Evolutionary conservation across 2,113 vertebrate species (phyloP).

Genomic region (Crotalus helleri): DNA sequence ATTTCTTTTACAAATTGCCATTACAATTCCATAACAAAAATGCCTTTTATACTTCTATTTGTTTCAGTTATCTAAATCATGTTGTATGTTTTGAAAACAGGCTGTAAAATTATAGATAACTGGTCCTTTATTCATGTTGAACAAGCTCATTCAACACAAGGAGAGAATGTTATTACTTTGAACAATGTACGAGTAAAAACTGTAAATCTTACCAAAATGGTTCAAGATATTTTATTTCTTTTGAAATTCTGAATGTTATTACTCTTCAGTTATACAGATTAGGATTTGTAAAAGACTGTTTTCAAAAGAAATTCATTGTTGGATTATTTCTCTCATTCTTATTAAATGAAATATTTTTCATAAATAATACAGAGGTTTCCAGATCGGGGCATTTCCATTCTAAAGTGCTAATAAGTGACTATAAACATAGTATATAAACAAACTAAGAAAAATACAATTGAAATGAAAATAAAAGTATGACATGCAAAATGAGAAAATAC

Average conservation of each 20-base stretch:
- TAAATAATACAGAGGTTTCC: neutral
- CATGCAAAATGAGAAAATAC: neutral
- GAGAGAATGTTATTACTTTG: neutral
- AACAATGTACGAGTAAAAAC: neutral
- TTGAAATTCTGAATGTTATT: neutral
- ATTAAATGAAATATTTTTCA: neutral
- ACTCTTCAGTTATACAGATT: neutral
- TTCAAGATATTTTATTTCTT: neutral
- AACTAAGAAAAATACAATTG: neutral
- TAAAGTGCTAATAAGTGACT: neutral
- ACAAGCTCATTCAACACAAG: accelerated
- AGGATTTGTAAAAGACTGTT: neutral
- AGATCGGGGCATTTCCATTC: neutral
- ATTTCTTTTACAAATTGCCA: neutral
- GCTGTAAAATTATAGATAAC: neutral
- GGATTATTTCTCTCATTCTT: neutral
- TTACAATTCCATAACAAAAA: neutral
- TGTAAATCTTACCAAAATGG: neutral
- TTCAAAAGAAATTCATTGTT: neutral
- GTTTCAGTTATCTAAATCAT: accelerated
- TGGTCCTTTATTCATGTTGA: neutral
- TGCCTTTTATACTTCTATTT: neutral
- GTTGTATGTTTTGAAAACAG: neutral
- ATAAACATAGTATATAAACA: neutral
- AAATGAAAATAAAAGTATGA: neutral